These are phyloP conservation scores for Gasterosteus aculeatus DNA, from an alignment of 2,113 vertebrate genomes.

Conservation along the genomic window DNA sequence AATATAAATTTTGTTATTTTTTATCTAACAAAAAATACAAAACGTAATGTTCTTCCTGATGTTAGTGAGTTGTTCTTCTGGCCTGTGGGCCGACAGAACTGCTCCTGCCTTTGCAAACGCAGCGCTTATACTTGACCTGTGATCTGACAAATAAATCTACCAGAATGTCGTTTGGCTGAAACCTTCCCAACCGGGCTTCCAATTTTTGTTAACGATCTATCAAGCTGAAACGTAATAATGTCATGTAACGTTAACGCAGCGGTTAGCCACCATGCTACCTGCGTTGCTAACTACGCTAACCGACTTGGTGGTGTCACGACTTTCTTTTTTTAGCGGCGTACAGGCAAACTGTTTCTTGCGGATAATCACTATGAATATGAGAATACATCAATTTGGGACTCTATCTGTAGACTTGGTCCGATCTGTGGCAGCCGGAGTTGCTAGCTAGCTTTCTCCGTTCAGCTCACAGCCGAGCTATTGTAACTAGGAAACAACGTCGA, in stretches of 20 bases:
- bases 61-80: no score
- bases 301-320: constrained; percentile 31
- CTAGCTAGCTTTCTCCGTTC: constrained; percentile 34
- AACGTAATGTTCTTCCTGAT: no score
- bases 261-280: constrained; percentile 59
- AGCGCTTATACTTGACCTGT: no score
- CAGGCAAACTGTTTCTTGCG: neutral
- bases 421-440: neutral
- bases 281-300: constrained; percentile 33
- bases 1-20: no score
- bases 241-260: neutral
- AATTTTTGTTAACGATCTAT: no score
- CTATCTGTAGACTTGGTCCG: fast-evolving
- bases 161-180: no score
- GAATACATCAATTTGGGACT: neutral
- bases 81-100: no score
- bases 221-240: neutral
- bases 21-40: no score
- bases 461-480: neutral
- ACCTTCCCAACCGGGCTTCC: no score
- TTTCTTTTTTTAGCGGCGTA: neutral
- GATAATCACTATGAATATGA: fast-evolving
- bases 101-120: no score
- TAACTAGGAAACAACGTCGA: constrained; percentile 67
- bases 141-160: no score